Evolutionary conservation across 2,888 invertebrate species (phyloP), one percentile per base, ranked within the genome.

Genomic region (Zelleria hepariella): DNA sequence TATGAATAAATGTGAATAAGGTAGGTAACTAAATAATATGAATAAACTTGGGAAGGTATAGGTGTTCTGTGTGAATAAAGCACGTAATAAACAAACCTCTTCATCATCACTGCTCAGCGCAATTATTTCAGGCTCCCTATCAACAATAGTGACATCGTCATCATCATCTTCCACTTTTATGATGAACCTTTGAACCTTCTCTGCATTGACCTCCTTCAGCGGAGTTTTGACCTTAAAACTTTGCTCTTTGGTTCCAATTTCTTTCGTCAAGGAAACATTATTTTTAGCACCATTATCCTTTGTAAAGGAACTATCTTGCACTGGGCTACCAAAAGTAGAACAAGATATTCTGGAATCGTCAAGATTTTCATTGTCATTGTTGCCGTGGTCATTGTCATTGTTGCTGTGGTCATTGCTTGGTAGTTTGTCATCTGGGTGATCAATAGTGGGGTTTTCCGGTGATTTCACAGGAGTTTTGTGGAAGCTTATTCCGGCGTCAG

Each of bases 91-190:
- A 63, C 76, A 74, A 62, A 84, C 83, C 72, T 74, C 77, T 59
- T 76, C 74, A 25, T 87, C 87, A 63, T 87, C 88, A 58, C 89
- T 89, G 72, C 88, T 89, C 15, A 88, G 67, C 7, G 82, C 80
- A 32, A 89, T 85, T 10, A 90, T 73, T 65, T 85, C 85, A 5
- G 79, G 74, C 57, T 75, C 73, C 0, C 65, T 68, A 55, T 86
- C 85, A 57, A 86, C 73, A 15, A 87, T 81, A 2, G 85, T 77
- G 10, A 87, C 74, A 58, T 87, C 86, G 66, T 87, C 85, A 63
- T 86, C 82, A 60, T 68, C 66, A 1, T 58, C 65, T 10, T 62
- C 27, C 65, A 67, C 8, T 27, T 55, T 55, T 8, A 32, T 18
- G 7, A 8, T 55, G 15, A 5, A 10, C 2, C 20, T 24, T 18